Conservation (phyloP, 1,140 invertebrate species). For the Eumeta japonica region DNA sequence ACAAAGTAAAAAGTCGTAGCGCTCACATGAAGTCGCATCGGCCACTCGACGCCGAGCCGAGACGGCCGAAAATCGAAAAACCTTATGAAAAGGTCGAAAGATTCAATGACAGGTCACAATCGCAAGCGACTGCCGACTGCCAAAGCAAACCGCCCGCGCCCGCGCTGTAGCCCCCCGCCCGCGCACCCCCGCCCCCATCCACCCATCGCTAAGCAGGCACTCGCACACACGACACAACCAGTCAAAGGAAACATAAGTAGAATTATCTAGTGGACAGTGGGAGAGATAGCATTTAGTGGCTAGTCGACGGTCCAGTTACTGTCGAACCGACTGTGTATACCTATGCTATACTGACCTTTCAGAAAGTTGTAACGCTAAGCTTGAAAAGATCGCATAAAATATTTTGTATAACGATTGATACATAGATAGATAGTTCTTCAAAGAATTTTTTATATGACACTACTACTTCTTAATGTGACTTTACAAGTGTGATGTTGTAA, state of each 20-base stretch:
- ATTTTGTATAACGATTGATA: constrained; percentile 53
- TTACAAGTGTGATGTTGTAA: constrained; percentile 51
- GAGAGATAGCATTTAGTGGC: constrained; percentile 34
- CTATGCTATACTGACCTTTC: constrained; percentile 20
- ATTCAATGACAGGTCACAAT: constrained; percentile 40
- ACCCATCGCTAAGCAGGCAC: constrained; percentile 9
- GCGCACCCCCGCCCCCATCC: constrained; percentile 15
- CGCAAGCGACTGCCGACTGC: constrained; percentile 42
- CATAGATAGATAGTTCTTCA: constrained; percentile 37
- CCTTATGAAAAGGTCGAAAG: constrained; percentile 57
- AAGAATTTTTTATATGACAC: constrained; percentile 51
- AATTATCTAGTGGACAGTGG: neutral
- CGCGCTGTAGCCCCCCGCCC: constrained; percentile 10
- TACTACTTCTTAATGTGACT: constrained; percentile 43
- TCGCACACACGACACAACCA: too few relatives aligned
- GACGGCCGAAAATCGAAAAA: constrained; percentile 55
- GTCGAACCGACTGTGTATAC: too few relatives aligned
- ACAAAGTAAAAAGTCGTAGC: constrained; percentile 96
- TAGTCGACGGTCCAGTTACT: neutral
- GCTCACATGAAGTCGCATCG: constrained; percentile 98
- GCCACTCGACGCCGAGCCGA: constrained; percentile 69
- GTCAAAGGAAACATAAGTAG: neutral
- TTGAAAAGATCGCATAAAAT: constrained; percentile 39
- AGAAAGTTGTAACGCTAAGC: constrained; percentile 32
- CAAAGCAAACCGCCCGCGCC: constrained; percentile 36